phyloP scores from a whole-genome alignment of 2,113 vertebrate genomes.

The Panurus biarmicus region DNA sequence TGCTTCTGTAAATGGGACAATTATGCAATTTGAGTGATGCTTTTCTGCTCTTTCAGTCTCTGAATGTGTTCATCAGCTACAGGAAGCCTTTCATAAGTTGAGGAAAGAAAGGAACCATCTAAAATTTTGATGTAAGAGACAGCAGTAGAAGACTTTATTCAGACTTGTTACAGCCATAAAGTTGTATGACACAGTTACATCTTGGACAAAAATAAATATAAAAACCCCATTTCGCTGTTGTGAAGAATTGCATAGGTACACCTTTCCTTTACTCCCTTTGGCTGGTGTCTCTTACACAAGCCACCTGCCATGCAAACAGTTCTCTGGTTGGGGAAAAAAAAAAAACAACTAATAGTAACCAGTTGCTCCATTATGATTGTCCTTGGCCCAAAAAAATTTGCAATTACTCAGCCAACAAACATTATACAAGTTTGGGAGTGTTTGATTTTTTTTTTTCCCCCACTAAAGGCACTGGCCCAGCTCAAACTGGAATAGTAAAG shows the following conservation, averaged over 20 bases:
- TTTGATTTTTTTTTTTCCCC: background rate
- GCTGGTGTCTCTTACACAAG: background rate
- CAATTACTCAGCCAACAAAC: background rate
- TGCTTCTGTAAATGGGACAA: background rate
- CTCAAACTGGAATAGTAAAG: background rate
- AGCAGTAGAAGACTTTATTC: background rate
- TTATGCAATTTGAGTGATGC: background rate
- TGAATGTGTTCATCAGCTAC: background rate
- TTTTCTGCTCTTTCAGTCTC: background rate
- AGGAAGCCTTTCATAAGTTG: background rate
- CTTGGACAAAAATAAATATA: background rate
- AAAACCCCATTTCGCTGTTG: background rate
- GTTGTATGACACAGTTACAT: background rate
- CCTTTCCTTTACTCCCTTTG: background rate
- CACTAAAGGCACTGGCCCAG: background rate
- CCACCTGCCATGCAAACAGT: background rate
- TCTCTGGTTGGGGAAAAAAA: no score
- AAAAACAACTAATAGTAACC: background rate
- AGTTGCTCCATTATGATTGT: background rate
- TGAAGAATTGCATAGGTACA: background rate
- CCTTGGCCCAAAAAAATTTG: background rate
- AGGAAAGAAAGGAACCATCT: background rate
- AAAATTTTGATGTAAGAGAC: background rate
- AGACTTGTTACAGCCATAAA: background rate
- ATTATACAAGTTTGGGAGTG: background rate